These are phyloP conservation scores for Hyperoodon ampullatus DNA, from an alignment of 2,113 vertebrate genomes.

Conservation along the genomic window DNA sequence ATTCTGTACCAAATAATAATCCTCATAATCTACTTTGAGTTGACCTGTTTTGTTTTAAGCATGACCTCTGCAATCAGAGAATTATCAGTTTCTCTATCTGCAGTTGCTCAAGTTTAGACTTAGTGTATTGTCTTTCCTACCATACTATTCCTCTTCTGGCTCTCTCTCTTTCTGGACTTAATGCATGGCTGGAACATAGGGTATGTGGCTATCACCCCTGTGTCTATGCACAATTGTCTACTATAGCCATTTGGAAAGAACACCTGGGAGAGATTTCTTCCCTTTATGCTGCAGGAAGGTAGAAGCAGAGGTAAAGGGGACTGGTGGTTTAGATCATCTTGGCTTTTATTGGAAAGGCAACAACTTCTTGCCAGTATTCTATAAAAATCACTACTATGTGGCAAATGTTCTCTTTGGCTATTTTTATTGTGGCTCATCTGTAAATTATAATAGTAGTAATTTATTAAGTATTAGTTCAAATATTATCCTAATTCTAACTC, in stretches of 20 bases:
- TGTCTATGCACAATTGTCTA: neutral
- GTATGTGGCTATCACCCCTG: neutral
- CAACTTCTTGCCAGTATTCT: neutral
- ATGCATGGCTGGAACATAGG: neutral
- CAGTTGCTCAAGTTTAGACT: neutral
- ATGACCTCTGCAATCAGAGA: neutral
- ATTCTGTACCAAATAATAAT: neutral
- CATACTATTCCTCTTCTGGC: neutral
- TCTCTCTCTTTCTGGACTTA: neutral
- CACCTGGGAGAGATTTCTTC: neutral
- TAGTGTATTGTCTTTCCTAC: neutral
- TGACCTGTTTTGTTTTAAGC: neutral
- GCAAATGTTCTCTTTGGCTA: neutral
- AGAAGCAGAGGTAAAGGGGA: neutral
- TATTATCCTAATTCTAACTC: constrained; percentile 30
- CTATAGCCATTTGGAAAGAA: neutral
- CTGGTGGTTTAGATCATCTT: neutral
- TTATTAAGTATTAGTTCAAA: neutral
- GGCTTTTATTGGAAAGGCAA: constrained; percentile 2
- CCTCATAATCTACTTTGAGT: neutral
- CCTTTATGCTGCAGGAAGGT: neutral
- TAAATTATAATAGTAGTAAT: neutral
- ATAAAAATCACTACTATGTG: neutral
- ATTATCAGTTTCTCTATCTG: neutral
- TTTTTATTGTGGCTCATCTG: neutral